These are phyloP conservation scores for Heterotilapia buettikoferi DNA, from an alignment of 2,113 vertebrate species.

Conservation along the genomic window DNA sequence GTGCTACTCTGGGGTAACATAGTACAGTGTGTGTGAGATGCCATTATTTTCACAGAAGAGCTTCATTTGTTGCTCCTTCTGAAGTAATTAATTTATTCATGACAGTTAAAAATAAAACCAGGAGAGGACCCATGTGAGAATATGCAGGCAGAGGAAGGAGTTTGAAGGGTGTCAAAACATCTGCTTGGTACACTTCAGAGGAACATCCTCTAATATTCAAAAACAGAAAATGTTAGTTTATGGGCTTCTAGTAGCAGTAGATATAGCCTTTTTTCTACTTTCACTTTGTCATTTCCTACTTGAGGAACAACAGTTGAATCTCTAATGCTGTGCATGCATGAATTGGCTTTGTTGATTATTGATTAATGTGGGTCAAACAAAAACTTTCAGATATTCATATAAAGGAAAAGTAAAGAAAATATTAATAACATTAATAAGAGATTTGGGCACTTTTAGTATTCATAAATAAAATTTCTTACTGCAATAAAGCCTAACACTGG, in stretches of 20 bases:
- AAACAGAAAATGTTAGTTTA: neutral
- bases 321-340: neutral
- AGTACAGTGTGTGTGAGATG: neutral
- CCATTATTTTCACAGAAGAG: slow-evolving; percentile 30
- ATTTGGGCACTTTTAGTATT: neutral
- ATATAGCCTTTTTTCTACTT: neutral
- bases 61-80: slow-evolving; percentile 39
- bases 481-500: neutral
- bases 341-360: neutral
- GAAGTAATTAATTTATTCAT: slow-evolving; percentile 53
- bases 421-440: neutral
- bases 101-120: slow-evolving; percentile 53
- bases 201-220: neutral
- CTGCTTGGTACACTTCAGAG: neutral
- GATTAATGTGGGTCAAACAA: neutral
- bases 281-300: neutral
- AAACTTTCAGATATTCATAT: neutral
- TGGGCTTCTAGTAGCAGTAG: neutral
- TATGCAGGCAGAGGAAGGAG: slow-evolving; percentile 1
- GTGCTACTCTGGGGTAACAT: neutral
- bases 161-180: slow-evolving; percentile 43
- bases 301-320: neutral
- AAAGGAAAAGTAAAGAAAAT: neutral
- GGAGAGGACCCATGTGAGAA: slow-evolving; percentile 24
- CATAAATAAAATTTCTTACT: neutral